phyloP scores from a whole-genome alignment of 1,140 invertebrate species.

The Drosophila repletoides region DNA sequence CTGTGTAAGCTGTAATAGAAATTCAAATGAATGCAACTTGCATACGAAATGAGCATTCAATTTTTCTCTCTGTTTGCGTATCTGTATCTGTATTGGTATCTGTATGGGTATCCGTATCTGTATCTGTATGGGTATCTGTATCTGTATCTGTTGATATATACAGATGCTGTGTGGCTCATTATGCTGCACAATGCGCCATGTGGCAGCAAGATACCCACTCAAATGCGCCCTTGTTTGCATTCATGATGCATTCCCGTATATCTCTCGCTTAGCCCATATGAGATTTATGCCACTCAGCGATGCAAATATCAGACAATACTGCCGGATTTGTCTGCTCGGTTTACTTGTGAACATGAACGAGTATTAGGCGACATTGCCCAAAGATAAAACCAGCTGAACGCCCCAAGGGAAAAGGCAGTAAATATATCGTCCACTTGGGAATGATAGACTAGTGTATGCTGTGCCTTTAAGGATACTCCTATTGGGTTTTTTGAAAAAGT shows the following conservation, averaged over 20 bases:
- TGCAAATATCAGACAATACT: slow-evolving; percentile 56
- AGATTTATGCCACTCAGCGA: slow-evolving; percentile 64
- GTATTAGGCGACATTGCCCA: slow-evolving; percentile 47
- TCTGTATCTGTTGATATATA: background rate
- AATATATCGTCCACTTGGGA: too few species aligned
- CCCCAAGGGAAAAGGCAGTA: background rate
- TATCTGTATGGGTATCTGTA: background rate
- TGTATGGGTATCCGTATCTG: slow-evolving; percentile 7
- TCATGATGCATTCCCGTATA: slow-evolving; percentile 34
- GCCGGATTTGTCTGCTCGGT: slow-evolving; percentile 48
- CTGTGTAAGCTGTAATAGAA: slow-evolving; percentile 29
- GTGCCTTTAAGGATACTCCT: too few species aligned
- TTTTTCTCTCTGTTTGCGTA: slow-evolving; percentile 13
- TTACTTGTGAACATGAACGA: slow-evolving; percentile 4
- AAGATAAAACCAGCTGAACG: slow-evolving; percentile 33
- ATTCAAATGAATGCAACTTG: slow-evolving; percentile 62
- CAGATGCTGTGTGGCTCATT: slow-evolving; percentile 36
- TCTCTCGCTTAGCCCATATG: slow-evolving; percentile 18
- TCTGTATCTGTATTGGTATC: slow-evolving; percentile 22
- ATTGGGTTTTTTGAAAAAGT: too few species aligned
- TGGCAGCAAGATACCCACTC: background rate
- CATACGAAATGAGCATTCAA: slow-evolving; percentile 43
- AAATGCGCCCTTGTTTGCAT: slow-evolving; percentile 45
- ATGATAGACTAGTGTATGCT: too few species aligned
- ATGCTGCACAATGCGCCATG: slow-evolving; percentile 29